Evolutionary conservation across 1,140 invertebrate genomes (phyloP), one percentile per base, ranked within the genome.

Genomic region (Diorhabda elongata): DNA sequence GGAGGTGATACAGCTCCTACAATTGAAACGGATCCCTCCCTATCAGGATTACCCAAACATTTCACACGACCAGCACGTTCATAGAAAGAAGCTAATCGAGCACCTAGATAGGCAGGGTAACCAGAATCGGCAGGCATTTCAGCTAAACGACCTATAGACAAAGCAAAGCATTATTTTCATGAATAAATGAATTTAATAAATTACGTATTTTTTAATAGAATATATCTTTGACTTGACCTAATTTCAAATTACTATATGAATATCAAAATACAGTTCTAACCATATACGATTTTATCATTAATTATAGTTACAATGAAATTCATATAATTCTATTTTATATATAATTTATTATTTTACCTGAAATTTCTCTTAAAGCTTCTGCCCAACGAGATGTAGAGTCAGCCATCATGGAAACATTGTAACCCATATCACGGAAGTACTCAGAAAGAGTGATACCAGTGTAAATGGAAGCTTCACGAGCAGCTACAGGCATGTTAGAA

Each of bases 311-410:
- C 26, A 26, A 26, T 26, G 26, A 26, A 26, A 26, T 26, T 26
- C 26, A 26, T 26, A 26, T 26, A 26, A 26, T 26, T 26, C 26
- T 26, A 26, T 26, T 26, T 26, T 26, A 26, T 26, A 26, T 26
- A 26, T 26, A 26, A 26, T 26, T 26, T 26, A 26, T 26, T 26
- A 26, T n/a, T 45, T 67, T 69, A 75, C 74, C 77, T 3, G 98
- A 99, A 85, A 99, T 99, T 91, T 99, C 98, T 90, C 98, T 90
- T 81, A 99, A 87, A 77, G 98, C 98, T 84, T 99, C 98, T 64
- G 98, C 98, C 98, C 98, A 99, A 86, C 98, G 95, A 41, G 98
- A 99, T 8, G 98, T 99, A n/a, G 98, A 99, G 84, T 99, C 98
- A 77, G 98, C 98, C 98, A 99, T 99, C 98, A 99, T 99, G 67